phyloP scores from a whole-genome alignment of 2,888 invertebrate genomes.

The Rotaria socialis region DNA sequence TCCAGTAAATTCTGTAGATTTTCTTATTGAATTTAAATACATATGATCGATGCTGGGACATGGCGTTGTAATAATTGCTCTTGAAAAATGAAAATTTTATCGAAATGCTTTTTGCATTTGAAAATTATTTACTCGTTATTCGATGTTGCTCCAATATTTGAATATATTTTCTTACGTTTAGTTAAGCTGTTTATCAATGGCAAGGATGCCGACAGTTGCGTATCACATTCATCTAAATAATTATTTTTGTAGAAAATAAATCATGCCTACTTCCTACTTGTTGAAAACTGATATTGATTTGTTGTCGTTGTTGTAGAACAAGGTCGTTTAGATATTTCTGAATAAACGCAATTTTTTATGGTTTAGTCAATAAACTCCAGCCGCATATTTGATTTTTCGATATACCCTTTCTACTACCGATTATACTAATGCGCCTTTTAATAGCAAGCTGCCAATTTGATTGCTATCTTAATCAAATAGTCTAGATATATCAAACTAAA shows the following conservation, averaged over 20 bases:
- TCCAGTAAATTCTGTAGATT: neutral
- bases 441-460: too few species aligned
- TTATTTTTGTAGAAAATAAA: neutral
- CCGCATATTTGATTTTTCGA: too few species aligned
- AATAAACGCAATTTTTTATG: too few species aligned
- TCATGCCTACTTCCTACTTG: neutral
- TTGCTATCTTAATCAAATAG: too few species aligned
- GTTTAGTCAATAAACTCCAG: too few species aligned
- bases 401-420: too few species aligned
- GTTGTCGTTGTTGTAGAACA: neutral
- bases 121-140: neutral
- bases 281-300: neutral
- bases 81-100: neutral
- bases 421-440: too few species aligned
- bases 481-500: too few species aligned
- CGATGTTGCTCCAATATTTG: neutral
- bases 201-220: too few species aligned
- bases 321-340: neutral
- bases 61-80: neutral
- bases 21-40: neutral
- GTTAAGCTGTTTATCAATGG: neutral
- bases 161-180: neutral
- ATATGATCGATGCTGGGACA: slow-evolving; percentile 8
- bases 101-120: too few species aligned
- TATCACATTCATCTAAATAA: neutral